Percentiles rank a stretch among this genome's conserved stretches.
These are phyloP conservation scores for Clanis bilineata DNA, from an alignment of 2,888 invertebrate genomes.

Conservation along the genomic window DNA sequence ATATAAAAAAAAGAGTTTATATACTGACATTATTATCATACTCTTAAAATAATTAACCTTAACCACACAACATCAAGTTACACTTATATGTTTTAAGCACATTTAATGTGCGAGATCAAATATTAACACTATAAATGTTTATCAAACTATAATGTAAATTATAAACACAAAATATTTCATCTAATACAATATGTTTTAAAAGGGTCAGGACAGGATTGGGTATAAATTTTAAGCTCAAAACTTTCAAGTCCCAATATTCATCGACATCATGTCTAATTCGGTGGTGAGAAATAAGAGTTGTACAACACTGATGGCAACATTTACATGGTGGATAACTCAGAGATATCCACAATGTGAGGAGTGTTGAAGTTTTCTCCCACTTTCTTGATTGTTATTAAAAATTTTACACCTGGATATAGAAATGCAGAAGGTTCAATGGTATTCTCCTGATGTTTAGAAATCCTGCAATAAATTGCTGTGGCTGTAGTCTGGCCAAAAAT, in stretches of 20 bases:
- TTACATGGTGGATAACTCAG: background rate
- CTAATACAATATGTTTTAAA: background rate
- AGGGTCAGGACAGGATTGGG: background rate
- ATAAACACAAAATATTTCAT: background rate
- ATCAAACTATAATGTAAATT: background rate
- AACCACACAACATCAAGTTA: conserved; percentile 1
- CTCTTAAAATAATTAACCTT: conserved; percentile 2
- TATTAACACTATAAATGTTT: background rate
- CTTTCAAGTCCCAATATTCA: background rate
- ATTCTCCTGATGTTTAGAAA: background rate
- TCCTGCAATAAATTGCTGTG: conserved; percentile 30
- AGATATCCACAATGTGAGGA: conserved; percentile 20
- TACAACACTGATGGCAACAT: too few relatives aligned
- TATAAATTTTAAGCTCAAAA: background rate
- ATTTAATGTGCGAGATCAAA: background rate
- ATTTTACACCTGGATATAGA: conserved; percentile 18
- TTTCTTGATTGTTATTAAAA: conserved; percentile 26
- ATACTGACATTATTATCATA: background rate
- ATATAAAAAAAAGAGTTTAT: background rate
- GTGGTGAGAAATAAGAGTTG: background rate
- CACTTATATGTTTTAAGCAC: conserved; percentile 2
- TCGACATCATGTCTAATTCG: background rate
- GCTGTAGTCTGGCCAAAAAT: conserved; percentile 25
- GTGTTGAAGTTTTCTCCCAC: conserved; percentile 26
- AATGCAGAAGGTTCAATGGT: background rate